phyloP scores from a whole-genome alignment of 2,888 invertebrate species.

The Germaria angustata region DNA sequence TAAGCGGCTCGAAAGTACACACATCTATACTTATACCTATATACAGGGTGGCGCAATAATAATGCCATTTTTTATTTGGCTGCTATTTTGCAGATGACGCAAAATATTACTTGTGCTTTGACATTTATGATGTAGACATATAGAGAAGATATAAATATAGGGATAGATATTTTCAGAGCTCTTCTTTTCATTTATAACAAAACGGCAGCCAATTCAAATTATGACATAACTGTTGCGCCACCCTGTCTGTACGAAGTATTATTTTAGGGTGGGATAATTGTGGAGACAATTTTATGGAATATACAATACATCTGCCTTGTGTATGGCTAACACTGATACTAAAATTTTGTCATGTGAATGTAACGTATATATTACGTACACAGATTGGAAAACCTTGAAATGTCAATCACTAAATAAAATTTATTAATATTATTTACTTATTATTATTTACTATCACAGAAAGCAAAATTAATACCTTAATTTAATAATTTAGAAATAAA shows the following conservation, averaged over 20 bases:
- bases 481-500: constrained; percentile 15
- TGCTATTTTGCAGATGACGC: no score
- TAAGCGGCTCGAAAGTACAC: not conserved
- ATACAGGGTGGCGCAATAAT: no score
- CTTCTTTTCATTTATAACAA: no score
- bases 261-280: no score
- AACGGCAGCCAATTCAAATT: no score
- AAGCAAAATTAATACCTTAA: constrained; percentile 34
- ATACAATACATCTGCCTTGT: not conserved
- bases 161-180: no score
- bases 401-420: constrained; percentile 28
- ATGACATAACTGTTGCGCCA: no score
- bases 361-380: not conserved
- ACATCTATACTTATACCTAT: not conserved
- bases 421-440: constrained; percentile 13
- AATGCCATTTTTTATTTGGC: no score
- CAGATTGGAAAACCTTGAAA: not conserved
- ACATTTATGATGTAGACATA: no score
- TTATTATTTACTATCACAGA: not conserved
- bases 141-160: no score
- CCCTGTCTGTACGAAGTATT: no score
- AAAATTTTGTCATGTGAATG: not conserved
- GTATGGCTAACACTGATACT: not conserved
- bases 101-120: no score
- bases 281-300: not conserved